A percentile compares a stretch with the other conserved stretches of the same genome.
phyloP scores from a whole-genome alignment of 2,888 invertebrate genomes.

The Cerastis rubricosa region DNA sequence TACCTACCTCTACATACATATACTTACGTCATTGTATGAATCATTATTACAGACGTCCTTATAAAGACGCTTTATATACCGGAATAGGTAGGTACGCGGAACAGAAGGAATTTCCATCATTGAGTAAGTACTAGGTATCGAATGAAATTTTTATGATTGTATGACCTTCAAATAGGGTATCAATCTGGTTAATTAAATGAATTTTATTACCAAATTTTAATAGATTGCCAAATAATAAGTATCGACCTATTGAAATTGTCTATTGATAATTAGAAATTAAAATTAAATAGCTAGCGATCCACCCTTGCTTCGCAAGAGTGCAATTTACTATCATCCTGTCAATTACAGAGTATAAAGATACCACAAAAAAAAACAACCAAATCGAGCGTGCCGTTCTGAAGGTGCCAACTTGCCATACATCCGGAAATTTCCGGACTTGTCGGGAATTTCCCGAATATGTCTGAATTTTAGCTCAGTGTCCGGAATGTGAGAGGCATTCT shows the following conservation, averaged over 20 bases:
- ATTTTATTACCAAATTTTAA: not conserved
- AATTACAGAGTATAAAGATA: not conserved
- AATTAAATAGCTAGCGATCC: not conserved
- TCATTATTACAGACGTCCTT: constrained; percentile 63
- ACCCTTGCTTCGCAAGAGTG: not conserved
- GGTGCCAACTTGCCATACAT: too few relatives aligned
- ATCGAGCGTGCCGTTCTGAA: too few relatives aligned
- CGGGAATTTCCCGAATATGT: too few relatives aligned
- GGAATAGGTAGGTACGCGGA: not conserved
- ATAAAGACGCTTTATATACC: constrained; percentile 11
- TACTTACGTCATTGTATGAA: constrained; percentile 69
- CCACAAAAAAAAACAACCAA: not conserved
- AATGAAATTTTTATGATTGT: not conserved
- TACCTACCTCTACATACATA: constrained; percentile 60
- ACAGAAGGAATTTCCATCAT: constrained; percentile 1
- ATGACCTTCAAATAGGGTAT: not conserved
- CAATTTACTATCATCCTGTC: not conserved
- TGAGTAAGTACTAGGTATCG: not conserved
- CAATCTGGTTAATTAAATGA: not conserved
- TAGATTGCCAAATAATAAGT: not conserved
- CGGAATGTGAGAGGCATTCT: too few relatives aligned
- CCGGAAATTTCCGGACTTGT: too few relatives aligned
- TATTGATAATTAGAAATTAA: not conserved
- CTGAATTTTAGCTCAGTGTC: too few relatives aligned
- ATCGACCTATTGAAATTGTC: not conserved